Percentiles rank a stretch among this genome's conserved stretches.
These are phyloP conservation scores for Fissipunctia ypsillon DNA, from an alignment of 2,888 invertebrate genomes.

Conservation along the genomic window DNA sequence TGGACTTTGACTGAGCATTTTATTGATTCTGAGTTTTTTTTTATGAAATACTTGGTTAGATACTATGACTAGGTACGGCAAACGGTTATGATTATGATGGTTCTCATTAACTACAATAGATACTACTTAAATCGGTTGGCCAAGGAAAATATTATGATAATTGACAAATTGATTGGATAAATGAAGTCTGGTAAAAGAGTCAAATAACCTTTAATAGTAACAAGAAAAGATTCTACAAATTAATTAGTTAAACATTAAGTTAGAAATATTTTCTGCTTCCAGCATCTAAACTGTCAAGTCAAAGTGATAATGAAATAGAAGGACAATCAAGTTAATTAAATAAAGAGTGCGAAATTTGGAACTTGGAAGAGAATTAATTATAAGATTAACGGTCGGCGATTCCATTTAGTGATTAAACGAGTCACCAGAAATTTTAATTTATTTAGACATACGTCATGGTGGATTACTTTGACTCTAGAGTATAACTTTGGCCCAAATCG, in stretches of 20 bases:
- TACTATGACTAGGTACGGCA: too few species aligned
- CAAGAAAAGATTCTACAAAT: background rate
- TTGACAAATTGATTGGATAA: background rate
- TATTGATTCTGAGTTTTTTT: background rate
- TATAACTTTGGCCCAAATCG: too few species aligned
- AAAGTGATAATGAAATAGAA: constrained; percentile 45
- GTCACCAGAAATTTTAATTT: constrained; percentile 8
- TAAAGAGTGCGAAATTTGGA: constrained; percentile 25
- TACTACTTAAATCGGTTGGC: too few species aligned
- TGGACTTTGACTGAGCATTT: background rate
- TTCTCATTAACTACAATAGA: background rate
- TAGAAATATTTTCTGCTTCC: background rate
- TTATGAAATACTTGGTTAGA: too few species aligned
- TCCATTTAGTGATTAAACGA: constrained; percentile 13
- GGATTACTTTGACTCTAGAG: too few species aligned
- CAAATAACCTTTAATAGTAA: background rate
- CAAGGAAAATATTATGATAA: background rate
- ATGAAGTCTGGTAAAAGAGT: background rate
- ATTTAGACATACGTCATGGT: too few species aligned
- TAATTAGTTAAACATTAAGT: constrained; percentile 1
- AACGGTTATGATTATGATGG: background rate
- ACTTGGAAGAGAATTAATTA: constrained; percentile 21
- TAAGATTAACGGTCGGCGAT: constrained; percentile 24
- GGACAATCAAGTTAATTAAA: constrained; percentile 35
- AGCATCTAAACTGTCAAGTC: background rate